Evolutionary conservation across 1,140 invertebrate genomes (phyloP).

Genomic region (Stegodyphus dumicola): DNA sequence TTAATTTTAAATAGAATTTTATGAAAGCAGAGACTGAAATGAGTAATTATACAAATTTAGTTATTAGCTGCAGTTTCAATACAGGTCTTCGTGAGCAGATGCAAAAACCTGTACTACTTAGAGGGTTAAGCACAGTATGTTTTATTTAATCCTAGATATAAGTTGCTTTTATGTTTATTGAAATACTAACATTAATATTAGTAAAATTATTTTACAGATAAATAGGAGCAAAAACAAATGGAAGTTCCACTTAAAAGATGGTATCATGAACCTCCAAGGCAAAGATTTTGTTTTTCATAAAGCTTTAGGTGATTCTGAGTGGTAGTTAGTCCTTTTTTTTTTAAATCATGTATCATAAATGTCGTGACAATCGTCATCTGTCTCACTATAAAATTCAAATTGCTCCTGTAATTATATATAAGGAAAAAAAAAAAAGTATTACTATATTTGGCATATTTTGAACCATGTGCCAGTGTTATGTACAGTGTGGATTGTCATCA

Average conservation of each 20-base stretch:
- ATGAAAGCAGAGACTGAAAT: too few species aligned
- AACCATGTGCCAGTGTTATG: too few species aligned
- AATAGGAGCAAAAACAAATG: slow-evolving; percentile 97
- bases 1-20: too few species aligned
- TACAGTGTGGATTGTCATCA: too few species aligned
- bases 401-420: background rate
- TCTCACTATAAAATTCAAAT: slow-evolving; percentile 7
- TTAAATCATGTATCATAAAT: background rate
- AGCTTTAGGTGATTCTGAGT: slow-evolving; percentile 98
- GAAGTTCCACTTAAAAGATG: slow-evolving; percentile 99
- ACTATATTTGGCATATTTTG: too few species aligned
- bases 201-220: slow-evolving; percentile 76
- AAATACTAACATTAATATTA: slow-evolving; percentile 60
- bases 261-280: slow-evolving; percentile 98
- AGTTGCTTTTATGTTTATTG: background rate
- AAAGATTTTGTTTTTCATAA: slow-evolving; percentile 99
- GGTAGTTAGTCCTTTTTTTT: slow-evolving; percentile 73
- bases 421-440: too few species aligned
- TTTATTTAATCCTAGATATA: too few species aligned
- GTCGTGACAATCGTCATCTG: slow-evolving; percentile 16
- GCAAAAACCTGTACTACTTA: too few species aligned
- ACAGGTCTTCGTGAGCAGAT: too few species aligned
- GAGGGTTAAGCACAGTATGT: too few species aligned
- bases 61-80: too few species aligned
- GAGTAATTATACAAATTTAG: too few species aligned